Evolutionary conservation across 2,888 invertebrate species (phyloP).

Genomic region (Chirona hameri): DNA sequence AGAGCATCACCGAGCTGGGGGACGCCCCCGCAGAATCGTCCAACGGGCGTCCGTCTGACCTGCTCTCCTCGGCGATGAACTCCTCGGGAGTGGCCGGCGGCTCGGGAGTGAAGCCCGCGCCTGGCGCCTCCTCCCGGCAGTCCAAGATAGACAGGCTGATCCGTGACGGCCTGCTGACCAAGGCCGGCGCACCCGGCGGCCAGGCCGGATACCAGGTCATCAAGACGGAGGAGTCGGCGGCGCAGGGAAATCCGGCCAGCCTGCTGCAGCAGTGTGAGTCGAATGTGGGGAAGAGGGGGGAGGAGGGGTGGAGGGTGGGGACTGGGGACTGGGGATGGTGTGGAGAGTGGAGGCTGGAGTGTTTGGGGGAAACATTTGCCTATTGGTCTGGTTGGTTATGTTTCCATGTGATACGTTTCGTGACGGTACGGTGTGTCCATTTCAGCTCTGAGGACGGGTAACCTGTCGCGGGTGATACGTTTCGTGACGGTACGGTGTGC

Average conservation of each 20-base stretch:
- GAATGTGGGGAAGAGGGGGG: too few relatives aligned
- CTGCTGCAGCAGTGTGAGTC: not conserved
- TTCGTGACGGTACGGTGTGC: too few relatives aligned
- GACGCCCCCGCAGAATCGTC: not conserved
- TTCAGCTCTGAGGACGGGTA: too few relatives aligned
- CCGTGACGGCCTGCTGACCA: constrained; percentile 52
- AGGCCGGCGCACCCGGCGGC: constrained; percentile 46
- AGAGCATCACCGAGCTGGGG: not conserved
- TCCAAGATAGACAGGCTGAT: constrained; percentile 41
- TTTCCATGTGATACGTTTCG: too few relatives aligned
- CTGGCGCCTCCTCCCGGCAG: not conserved
- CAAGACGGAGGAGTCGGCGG: not conserved
- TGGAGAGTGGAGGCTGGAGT: too few relatives aligned
- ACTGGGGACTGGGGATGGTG: too few relatives aligned
- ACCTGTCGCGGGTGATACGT: too few relatives aligned
- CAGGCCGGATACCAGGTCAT: constrained; percentile 39
- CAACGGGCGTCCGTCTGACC: not conserved
- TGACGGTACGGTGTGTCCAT: too few relatives aligned
- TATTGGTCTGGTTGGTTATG: too few relatives aligned
- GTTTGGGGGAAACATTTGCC: too few relatives aligned
- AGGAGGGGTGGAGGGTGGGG: not conserved
- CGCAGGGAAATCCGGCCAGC: not conserved
- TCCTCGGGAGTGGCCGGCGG: not conserved
- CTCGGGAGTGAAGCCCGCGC: not conserved
- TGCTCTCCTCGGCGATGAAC: not conserved